Conservation (phyloP, 2,888 invertebrate species). For the Autographa gamma region DNA sequence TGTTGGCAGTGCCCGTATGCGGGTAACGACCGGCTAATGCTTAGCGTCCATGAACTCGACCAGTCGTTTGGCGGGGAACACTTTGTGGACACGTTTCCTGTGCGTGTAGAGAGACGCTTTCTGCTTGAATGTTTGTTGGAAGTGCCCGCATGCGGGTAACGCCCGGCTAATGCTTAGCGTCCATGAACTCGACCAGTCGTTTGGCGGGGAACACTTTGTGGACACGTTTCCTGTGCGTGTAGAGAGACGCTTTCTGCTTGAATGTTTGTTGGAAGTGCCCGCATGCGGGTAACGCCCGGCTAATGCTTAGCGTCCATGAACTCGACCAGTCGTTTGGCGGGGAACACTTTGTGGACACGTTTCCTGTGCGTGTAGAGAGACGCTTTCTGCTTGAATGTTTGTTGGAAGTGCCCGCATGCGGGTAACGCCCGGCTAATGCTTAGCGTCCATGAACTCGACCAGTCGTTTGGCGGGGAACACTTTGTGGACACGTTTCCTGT, state of each 20-base stretch:
- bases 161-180: conserved; percentile 42
- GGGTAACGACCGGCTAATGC: neutral
- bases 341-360: conserved; percentile 80
- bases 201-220: conserved; percentile 80
- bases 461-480: conserved; percentile 73
- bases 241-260: conserved; percentile 84
- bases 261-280: conserved; percentile 78
- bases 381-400: conserved; percentile 85
- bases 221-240: conserved; percentile 81
- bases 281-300: too few relatives aligned
- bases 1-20: conserved; percentile 68
- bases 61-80: conserved; percentile 72
- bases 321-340: conserved; percentile 72
- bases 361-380: conserved; percentile 83
- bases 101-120: conserved; percentile 85
- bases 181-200: conserved; percentile 76
- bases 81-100: conserved; percentile 80
- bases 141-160: conserved; percentile 36
- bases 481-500: conserved; percentile 81
- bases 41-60: conserved; percentile 77
- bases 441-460: conserved; percentile 76
- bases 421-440: neutral
- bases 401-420: conserved; percentile 65
- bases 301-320: conserved; percentile 70
- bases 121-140: conserved; percentile 84